Base-by-base conservation (phyloP, 2,888 invertebrate species). In the Odontomyia ornata region DNA sequence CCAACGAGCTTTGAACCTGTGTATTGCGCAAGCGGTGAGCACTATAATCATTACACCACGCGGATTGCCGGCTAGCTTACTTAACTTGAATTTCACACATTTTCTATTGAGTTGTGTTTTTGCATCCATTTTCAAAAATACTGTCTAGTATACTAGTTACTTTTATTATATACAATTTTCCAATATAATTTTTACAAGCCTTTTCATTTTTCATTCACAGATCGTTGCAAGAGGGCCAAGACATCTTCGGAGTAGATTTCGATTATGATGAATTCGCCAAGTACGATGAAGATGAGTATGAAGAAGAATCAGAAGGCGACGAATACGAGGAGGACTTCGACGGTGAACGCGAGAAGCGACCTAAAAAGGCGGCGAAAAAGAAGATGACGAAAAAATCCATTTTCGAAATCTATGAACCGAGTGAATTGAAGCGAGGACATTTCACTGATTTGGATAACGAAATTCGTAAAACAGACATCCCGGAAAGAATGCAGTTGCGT, bases 211-310 rank as follows among this genome's bases (percentile, higher is more conserved):
- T 9, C 13, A 9, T 15, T 15, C 18, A 15, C 80, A 95, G 92
- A 13, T 95, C 95, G 0, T 88, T 98, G 21, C 98, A 98, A 91
- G 97, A 99, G 86, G 99, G 99, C 75, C 98, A 98, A 86, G 99
- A 99, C 84, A 97, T 99, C 80, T 99, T 99, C 85, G 99, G 99
- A 30, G 97, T 98, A n/a, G 99, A 99, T 85, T 98, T 99, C 87
- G 98, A 96, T 84, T 96, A 94, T 84, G 95, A 95, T 78, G 96
- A 96, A 81, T 95, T 96, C 86, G 92, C 93, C 75, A 95, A 95
- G 83, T 95, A 94, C 83, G 95, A 93, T 5, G 94, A 95, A 75
- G 95, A 95, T 80, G 86, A 86, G 77, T 94, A 94, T 79, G 94
- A 95, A 82, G 94, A 94, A 71, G 94, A 94, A 36, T 86, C 86